Evolutionary conservation across 2,797 vertebrate species (phyloP), one percentile per base, ranked within the genome.

Genomic region (Ctenosaura bakeri): DNA sequence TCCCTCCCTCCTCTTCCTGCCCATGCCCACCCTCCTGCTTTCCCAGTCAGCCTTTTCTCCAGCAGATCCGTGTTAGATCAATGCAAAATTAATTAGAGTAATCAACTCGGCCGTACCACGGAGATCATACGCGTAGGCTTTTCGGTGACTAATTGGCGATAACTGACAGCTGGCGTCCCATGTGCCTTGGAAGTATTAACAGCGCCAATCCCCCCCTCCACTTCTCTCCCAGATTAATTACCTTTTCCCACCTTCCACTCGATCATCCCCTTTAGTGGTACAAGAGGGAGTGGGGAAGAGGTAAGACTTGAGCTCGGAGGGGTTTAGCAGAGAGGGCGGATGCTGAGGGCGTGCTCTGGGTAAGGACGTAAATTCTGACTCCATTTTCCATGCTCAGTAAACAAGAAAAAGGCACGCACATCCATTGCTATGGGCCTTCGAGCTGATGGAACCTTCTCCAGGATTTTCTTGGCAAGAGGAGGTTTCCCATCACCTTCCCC

Each of bases 81-180:
- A 97, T 97, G 97, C 95, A 97, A 97, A 97, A 97, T 97, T 97
- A 97, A 97, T 97, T 97, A 97, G 96, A 97, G 96, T 97, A 97
- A 97, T 97, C 97, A 97, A 97, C 95, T 97, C 92, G 86, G 97
- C 96, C 93, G 92, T 93, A 95, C 94, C 94, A 87, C 42, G 73
- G 95, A 96, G 95, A 95, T 97, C 95, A 94, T 96, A 94, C 96
- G 95, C 94, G 90, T 93, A 87, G 96, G 94, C 85, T 95, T 97
- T 95, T 95, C 94, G 94, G 96, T 96, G 97, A 96, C 97, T 97
- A 97, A 97, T 97, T 97, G 96, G 96, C 96, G 94, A 95, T 96
- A 95, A 96, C 96, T 97, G 95, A 96, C 96, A 95, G 95, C 91
- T 94, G 94, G 94, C 91, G 94, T 96, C 96, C 96, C 97, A 90